A percentile compares a stretch with the other conserved stretches of the same genome.
Evolutionary conservation across 2,797 vertebrate species (phyloP).

Genomic region (Pangasius larnaudii): DNA sequence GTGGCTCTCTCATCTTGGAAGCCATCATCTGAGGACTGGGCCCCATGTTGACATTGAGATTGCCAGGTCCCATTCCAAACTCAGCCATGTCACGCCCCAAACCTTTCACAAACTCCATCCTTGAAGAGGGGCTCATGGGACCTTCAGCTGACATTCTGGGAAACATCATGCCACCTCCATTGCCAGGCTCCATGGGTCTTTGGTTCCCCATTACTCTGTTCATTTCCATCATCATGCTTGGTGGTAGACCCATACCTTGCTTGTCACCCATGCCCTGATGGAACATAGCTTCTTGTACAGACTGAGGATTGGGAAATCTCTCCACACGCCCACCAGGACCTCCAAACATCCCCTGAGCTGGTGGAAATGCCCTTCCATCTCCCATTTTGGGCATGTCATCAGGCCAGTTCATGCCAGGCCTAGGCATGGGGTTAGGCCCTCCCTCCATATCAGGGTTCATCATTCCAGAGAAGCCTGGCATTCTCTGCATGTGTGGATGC

Average conservation of each 20-base stretch:
- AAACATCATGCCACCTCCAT: slow-evolving; percentile 90
- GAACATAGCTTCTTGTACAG: slow-evolving; percentile 93
- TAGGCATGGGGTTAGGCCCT: slow-evolving; percentile 81
- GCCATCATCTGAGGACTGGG: slow-evolving; percentile 90
- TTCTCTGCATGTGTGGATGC: slow-evolving; percentile 92
- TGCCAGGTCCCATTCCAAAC: slow-evolving; percentile 89
- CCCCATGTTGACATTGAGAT: slow-evolving; percentile 82
- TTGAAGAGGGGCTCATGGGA: slow-evolving; percentile 93
- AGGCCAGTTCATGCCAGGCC: slow-evolving; percentile 94
- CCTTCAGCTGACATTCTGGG: slow-evolving; percentile 92
- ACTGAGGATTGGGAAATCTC: slow-evolving; percentile 93
- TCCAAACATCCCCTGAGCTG: slow-evolving; percentile 83
- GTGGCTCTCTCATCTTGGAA: slow-evolving; percentile 90
- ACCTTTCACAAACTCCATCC: slow-evolving; percentile 92
- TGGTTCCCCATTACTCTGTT: slow-evolving; percentile 93
- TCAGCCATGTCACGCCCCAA: slow-evolving; percentile 88
- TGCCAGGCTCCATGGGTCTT: slow-evolving; percentile 92
- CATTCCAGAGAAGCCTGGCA: slow-evolving; percentile 95
- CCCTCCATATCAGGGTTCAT: slow-evolving; percentile 97
- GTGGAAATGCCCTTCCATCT: slow-evolving; percentile 89
- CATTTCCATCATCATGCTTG: slow-evolving; percentile 94
- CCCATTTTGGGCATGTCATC: slow-evolving; percentile 96
- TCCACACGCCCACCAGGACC: slow-evolving; percentile 94
- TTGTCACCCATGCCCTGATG: slow-evolving; percentile 95
- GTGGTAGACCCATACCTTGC: slow-evolving; percentile 89